Evolutionary conservation across 2,113 vertebrate species (phyloP).

Genomic region (Lichenostomus cassidix): DNA sequence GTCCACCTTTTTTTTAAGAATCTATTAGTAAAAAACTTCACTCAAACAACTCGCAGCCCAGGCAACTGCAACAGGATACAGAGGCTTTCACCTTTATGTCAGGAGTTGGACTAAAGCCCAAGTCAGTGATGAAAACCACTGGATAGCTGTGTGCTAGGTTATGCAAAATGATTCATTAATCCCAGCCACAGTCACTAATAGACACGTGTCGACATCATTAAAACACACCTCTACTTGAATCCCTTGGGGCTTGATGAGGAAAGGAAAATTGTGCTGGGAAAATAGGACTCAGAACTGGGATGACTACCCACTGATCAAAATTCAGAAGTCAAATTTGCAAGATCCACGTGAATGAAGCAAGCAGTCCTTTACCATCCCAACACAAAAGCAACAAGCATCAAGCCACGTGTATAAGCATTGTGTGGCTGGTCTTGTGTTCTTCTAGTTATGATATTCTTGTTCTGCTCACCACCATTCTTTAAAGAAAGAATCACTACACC

Average conservation of each 20-base stretch:
- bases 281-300: neutral
- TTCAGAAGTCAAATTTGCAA: neutral
- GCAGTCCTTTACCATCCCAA: neutral
- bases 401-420: neutral
- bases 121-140: conserved; percentile 20
- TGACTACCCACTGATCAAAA: neutral
- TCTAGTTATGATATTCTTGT: neutral
- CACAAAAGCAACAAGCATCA: neutral
- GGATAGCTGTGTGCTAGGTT: conserved; percentile 1
- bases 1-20: neutral
- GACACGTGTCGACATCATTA: neutral
- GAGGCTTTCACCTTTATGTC: conserved; percentile 3
- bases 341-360: neutral
- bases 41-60: neutral
- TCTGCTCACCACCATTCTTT: neutral
- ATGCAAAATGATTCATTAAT: conserved; percentile 36
- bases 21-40: neutral
- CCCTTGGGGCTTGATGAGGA: conserved; percentile 6
- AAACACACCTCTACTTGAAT: conserved; percentile 9
- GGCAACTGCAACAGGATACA: neutral
- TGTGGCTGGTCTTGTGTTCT: neutral
- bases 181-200: conserved; percentile 10
- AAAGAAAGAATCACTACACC: neutral
- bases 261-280: neutral
- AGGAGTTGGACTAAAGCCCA: neutral